Conservation (phyloP, 2,797 vertebrate species). For the Antennarius maculatus region DNA sequence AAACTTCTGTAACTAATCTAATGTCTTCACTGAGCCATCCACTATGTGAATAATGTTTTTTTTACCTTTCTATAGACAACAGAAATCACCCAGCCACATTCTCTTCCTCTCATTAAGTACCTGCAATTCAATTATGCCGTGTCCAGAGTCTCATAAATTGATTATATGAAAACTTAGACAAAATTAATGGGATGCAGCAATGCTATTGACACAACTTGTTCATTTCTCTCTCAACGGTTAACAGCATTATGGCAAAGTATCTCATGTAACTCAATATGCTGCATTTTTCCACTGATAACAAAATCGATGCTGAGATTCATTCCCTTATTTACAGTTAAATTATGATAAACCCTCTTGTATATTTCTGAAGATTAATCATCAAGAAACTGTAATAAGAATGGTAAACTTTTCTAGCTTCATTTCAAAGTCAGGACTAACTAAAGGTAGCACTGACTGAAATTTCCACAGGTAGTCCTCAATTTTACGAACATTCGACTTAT, state of each 20-base stretch:
- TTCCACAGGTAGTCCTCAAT: slow-evolving; percentile 15
- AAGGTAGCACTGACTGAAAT: slow-evolving; percentile 25
- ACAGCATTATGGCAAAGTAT: slow-evolving; percentile 50
- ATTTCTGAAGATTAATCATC: slow-evolving; percentile 20
- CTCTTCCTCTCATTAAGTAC: slow-evolving; percentile 69
- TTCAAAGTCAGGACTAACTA: slow-evolving; percentile 29
- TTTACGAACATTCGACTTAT: too few relatives aligned
- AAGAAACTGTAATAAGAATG: not conserved
- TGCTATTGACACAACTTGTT: slow-evolving; percentile 64
- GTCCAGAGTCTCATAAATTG: slow-evolving; percentile 71
- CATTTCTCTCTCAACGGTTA: slow-evolving; percentile 54
- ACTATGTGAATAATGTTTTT: slow-evolving; percentile 39
- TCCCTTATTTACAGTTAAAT: slow-evolving; percentile 38
- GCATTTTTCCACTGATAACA: slow-evolving; percentile 46
- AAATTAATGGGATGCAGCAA: slow-evolving; percentile 69
- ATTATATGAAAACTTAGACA: slow-evolving; percentile 74
- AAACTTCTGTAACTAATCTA: slow-evolving; percentile 29
- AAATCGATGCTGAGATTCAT: slow-evolving; percentile 55
- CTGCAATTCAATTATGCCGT: slow-evolving; percentile 72
- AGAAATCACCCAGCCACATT: slow-evolving; percentile 44
- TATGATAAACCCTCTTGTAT: slow-evolving; percentile 20
- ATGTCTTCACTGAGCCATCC: slow-evolving; percentile 28
- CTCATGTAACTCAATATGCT: slow-evolving; percentile 52
- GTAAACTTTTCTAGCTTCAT: slow-evolving; percentile 40
- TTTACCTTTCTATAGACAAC: slow-evolving; percentile 43